Percentiles rank a stretch among this genome's conserved stretches.
These are phyloP conservation scores for Aproaerema taeniolella DNA, from an alignment of 2,888 invertebrate genomes.

Conservation along the genomic window DNA sequence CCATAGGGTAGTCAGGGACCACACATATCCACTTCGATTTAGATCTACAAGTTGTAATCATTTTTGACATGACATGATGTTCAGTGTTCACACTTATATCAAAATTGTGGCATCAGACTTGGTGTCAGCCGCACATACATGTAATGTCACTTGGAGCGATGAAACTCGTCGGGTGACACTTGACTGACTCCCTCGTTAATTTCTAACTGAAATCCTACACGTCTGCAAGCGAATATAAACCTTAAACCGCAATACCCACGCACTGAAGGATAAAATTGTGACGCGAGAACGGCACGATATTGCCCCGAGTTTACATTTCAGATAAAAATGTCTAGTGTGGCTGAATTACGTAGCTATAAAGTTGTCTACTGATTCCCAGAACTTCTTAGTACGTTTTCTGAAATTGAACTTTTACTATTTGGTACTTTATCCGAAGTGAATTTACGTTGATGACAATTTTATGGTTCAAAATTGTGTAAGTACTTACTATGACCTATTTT, in stretches of 20 bases:
- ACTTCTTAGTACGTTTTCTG: slow-evolving; percentile 2
- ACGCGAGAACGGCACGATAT: slow-evolving; percentile 23
- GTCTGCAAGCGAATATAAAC: slow-evolving; percentile 38
- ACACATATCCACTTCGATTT: no score
- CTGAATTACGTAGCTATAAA: slow-evolving; percentile 5
- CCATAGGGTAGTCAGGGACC: no score
- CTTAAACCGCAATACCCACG: slow-evolving; percentile 29
- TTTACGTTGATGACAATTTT: no score
- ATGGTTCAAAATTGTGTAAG: no score
- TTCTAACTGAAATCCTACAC: slow-evolving; percentile 54
- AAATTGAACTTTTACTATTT: no score
- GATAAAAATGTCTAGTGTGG: slow-evolving; percentile 48
- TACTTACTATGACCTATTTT: no score
- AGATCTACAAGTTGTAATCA: no score
- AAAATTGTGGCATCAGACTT: slow-evolving; percentile 22
- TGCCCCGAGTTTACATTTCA: slow-evolving; percentile 49
- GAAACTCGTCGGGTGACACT: slow-evolving; percentile 51
- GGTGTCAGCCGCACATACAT: slow-evolving; percentile 39
- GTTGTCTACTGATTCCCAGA: background rate
- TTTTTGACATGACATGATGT: slow-evolving; percentile 28
- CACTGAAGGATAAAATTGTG: slow-evolving; percentile 30
- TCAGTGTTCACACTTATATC: slow-evolving; percentile 42
- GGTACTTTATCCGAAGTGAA: no score
- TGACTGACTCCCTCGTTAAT: slow-evolving; percentile 69
- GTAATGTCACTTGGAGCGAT: slow-evolving; percentile 44